Conservation (phyloP, 1,140 invertebrate species). For the Orchestia grillus region DNA sequence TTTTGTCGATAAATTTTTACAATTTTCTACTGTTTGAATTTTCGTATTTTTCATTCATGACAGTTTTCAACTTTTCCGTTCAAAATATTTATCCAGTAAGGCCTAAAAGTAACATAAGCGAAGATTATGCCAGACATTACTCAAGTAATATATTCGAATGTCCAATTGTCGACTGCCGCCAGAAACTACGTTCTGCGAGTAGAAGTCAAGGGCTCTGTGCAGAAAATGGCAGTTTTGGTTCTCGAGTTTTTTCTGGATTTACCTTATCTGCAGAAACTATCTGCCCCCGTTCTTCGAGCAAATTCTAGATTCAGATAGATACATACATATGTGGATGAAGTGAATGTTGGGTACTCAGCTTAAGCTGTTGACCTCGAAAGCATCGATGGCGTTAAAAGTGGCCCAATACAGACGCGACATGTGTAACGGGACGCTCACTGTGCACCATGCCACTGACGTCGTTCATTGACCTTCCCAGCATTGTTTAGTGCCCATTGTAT, state of each 20-base stretch:
- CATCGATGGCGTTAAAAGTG: slow-evolving; percentile 1
- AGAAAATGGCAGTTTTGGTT: background rate
- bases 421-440: background rate
- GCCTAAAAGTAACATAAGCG: background rate
- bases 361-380: slow-evolving; percentile 38
- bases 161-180: background rate
- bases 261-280: background rate
- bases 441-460: background rate
- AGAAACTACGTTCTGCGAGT: background rate
- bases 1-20: background rate
- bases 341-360: slow-evolving; percentile 16
- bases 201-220: background rate
- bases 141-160: background rate
- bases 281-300: background rate
- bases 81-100: background rate
- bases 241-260: background rate
- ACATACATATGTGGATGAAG: background rate
- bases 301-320: background rate
- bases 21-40: background rate
- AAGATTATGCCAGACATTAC: background rate
- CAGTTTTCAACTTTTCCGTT: background rate
- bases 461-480: slow-evolving; percentile 35
- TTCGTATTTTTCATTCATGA: background rate
- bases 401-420: background rate
- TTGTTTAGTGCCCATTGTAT: slow-evolving; percentile 38